These are phyloP conservation scores for Zaprionus obscuricornis DNA, from an alignment of 2,888 invertebrate species.

Conservation along the genomic window DNA sequence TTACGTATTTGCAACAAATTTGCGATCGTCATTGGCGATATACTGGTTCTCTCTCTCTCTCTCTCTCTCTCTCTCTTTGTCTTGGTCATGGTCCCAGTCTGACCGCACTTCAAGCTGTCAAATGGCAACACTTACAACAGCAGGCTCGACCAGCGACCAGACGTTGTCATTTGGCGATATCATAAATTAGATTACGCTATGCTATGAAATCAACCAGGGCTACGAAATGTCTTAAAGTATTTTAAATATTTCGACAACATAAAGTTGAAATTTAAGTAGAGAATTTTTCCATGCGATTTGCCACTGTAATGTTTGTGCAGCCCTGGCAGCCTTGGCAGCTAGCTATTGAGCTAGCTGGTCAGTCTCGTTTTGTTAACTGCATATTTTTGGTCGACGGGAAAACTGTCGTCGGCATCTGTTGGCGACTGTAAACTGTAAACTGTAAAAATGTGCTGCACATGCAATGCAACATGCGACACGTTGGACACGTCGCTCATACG, in stretches of 20 bases:
- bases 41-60: conserved; percentile 19
- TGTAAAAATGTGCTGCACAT: conserved; percentile 32
- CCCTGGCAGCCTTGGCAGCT: conserved; percentile 40
- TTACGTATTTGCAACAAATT: too few relatives aligned
- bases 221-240: background rate
- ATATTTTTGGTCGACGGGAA: conserved; percentile 30
- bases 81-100: background rate
- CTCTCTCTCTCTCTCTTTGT: background rate
- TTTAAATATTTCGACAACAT: background rate
- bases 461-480: conserved; percentile 49
- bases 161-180: conserved; percentile 42
- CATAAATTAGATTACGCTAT: conserved; percentile 59
- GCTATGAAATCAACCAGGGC: conserved; percentile 12
- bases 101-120: conserved; percentile 17
- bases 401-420: conserved; percentile 30
- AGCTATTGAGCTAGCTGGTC: conserved; percentile 6
- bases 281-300: too few relatives aligned
- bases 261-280: background rate
- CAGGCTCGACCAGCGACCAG: conserved; percentile 24
- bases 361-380: conserved; percentile 53
- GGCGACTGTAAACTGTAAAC: conserved; percentile 26
- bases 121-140: conserved; percentile 8
- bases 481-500: conserved; percentile 63
- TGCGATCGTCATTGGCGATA: too few relatives aligned
- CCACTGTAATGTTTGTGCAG: conserved; percentile 1